phyloP scores from a whole-genome alignment of 2,888 invertebrate genomes.

The Bimastos eiseni region DNA sequence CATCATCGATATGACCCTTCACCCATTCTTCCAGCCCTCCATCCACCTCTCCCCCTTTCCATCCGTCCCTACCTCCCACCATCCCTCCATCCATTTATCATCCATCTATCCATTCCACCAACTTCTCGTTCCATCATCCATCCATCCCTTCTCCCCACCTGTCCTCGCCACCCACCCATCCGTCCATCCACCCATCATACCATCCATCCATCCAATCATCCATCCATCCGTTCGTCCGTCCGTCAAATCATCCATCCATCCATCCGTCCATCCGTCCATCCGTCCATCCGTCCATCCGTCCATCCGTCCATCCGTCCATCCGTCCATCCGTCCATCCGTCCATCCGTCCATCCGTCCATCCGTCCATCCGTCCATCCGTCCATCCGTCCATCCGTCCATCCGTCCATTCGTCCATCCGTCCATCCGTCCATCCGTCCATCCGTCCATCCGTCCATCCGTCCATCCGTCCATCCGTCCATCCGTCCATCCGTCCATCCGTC shows the following conservation, averaged over 20 bases:
- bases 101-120: background rate
- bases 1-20: background rate
- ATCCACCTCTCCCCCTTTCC: background rate
- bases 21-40: background rate
- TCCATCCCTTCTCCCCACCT: no score
- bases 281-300: background rate
- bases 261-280: background rate
- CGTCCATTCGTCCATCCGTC: background rate
- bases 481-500: background rate
- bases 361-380: background rate
- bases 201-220: background rate
- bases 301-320: background rate
- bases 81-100: background rate
- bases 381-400: background rate
- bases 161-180: background rate
- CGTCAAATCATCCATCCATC: no score
- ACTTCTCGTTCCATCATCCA: background rate
- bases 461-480: background rate
- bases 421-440: background rate
- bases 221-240: no score
- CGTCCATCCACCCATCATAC: background rate
- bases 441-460: background rate
- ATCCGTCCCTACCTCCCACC: background rate
- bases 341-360: background rate
- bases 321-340: background rate